phyloP scores from a whole-genome alignment of 2,797 vertebrate species.

The Acanthopagrus latus region DNA sequence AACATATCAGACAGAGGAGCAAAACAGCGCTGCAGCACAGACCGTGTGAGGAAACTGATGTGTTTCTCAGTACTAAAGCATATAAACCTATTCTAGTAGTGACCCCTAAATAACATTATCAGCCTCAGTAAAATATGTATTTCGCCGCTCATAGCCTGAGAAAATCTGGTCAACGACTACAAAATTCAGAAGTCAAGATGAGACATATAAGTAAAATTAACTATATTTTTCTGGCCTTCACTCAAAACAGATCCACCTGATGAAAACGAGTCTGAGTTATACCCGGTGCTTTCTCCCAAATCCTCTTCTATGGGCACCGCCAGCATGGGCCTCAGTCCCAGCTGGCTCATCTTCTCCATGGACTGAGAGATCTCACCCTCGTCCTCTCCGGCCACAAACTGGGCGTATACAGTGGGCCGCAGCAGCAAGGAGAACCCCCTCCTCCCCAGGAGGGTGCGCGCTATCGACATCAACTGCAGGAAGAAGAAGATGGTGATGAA shows the following conservation, averaged over 20 bases:
- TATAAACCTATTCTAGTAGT: no score
- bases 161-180: not conserved
- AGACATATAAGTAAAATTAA: not conserved
- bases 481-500: not conserved
- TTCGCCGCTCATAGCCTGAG: not conserved
- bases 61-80: no score
- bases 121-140: no score
- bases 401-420: slow-evolving; percentile 88
- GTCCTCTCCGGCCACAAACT: slow-evolving; percentile 93
- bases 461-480: slow-evolving; percentile 77
- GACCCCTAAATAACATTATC: no score
- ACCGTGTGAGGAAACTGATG: no score
- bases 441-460: slow-evolving; percentile 84
- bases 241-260: not conserved
- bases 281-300: slow-evolving; percentile 86
- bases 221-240: not conserved
- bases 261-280: not conserved
- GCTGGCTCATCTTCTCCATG: slow-evolving; percentile 85
- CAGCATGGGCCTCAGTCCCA: slow-evolving; percentile 90
- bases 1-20: no score
- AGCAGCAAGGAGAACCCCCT: slow-evolving; percentile 82
- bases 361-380: slow-evolving; percentile 85
- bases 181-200: not conserved
- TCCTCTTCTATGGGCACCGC: slow-evolving; percentile 92
- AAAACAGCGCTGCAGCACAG: no score